Evolutionary conservation across 2,113 vertebrate genomes (phyloP).

Genomic region (Mesocricetus auratus): DNA sequence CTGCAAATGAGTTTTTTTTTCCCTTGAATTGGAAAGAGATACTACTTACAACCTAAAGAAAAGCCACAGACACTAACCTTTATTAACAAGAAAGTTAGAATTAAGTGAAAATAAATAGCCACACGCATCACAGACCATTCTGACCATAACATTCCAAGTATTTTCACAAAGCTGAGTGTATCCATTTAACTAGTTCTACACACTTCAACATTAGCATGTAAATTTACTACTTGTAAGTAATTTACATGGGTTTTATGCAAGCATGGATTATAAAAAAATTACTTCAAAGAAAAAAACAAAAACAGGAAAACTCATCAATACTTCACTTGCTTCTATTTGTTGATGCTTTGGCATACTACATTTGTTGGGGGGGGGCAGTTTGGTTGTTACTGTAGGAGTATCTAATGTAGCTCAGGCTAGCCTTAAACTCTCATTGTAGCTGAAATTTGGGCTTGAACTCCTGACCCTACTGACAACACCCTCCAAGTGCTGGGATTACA

Average conservation of each 20-base stretch:
- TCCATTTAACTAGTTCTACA: slow-evolving; percentile 8
- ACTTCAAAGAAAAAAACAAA: slow-evolving; percentile 8
- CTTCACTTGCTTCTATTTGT: neutral
- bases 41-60: neutral
- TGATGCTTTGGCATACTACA: neutral
- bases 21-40: slow-evolving; percentile 2
- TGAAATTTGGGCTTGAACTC: neutral
- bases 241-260: neutral
- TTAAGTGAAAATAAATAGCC: slow-evolving; percentile 1
- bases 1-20: slow-evolving; percentile 17
- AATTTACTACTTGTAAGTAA: neutral
- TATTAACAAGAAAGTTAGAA: slow-evolving; percentile 39
- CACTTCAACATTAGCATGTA: neutral
- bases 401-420: neutral
- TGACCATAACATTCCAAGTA: neutral
- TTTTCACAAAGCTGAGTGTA: slow-evolving; percentile 20
- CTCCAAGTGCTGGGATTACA: neutral
- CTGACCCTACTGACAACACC: neutral
- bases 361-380: neutral
- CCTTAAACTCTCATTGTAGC: neutral
- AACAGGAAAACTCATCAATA: neutral
- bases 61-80: neutral
- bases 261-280: neutral
- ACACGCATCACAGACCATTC: neutral
- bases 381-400: neutral